Percentiles rank a stretch among this genome's conserved stretches.
Evolutionary conservation across 2,113 vertebrate genomes (phyloP).

Genomic region (Python bivittatus): DNA sequence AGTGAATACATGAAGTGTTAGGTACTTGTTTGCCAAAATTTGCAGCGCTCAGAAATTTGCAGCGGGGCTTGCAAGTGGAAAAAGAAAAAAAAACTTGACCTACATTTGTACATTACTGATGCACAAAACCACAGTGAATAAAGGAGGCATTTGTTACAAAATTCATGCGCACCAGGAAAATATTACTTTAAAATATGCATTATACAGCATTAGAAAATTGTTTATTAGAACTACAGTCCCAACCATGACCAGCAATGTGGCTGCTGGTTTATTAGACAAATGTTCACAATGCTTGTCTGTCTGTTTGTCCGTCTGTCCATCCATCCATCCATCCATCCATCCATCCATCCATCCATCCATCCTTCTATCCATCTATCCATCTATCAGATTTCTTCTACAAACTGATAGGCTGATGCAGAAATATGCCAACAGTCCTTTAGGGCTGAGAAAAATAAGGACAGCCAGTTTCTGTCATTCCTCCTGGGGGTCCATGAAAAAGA

Average conservation of each 20-base stretch:
- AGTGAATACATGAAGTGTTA: background rate
- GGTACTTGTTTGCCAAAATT: background rate
- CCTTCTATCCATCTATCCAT: background rate
- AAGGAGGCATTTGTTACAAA: background rate
- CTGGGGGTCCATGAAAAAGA: too few species aligned
- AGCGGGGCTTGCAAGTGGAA: background rate
- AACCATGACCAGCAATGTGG: background rate
- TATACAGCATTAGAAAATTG: background rate
- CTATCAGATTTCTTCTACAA: too few species aligned
- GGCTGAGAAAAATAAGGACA: too few species aligned
- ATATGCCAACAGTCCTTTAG: too few species aligned
- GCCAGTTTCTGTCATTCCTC: too few species aligned
- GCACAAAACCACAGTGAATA: background rate
- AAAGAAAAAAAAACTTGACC: background rate
- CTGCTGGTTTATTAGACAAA: background rate
- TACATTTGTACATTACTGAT: background rate
- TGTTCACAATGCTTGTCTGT: background rate
- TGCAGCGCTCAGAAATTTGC: background rate
- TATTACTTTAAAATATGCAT: background rate
- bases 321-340: too few species aligned
- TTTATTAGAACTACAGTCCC: background rate
- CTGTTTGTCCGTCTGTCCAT: rapidly evolving
- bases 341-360: background rate
- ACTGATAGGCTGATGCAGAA: too few species aligned
- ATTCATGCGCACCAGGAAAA: background rate